Conservation (phyloP, 2,113 vertebrate genomes). For the Epinephelus fuscoguttatus region DNA sequence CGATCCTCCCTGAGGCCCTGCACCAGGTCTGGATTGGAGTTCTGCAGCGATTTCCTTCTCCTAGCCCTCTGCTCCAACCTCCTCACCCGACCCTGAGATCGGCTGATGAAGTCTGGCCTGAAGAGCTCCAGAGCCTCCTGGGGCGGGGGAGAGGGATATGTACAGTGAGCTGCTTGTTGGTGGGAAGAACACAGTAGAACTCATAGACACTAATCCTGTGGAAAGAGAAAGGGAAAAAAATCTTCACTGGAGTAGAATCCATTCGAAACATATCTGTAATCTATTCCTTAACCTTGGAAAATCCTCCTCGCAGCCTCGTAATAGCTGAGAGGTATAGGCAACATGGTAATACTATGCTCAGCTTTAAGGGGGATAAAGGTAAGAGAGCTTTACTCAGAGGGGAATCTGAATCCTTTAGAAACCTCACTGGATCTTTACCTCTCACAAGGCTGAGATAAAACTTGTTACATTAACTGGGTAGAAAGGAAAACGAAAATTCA, state of each 20-base stretch:
- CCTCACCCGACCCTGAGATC: constrained; percentile 88
- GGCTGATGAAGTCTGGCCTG: constrained; percentile 92
- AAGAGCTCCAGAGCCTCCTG: constrained; percentile 91
- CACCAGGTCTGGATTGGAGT: constrained; percentile 58
- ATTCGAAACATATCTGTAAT: constrained; percentile 63
- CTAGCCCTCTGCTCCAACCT: constrained; percentile 85
- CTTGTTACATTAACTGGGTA: constrained; percentile 8
- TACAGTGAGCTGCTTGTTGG: constrained; percentile 55
- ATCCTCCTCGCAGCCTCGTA: constrained; percentile 53
- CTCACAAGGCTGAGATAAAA: constrained; percentile 14
- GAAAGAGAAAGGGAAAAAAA: constrained; percentile 32
- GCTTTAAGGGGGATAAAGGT: constrained; percentile 59
- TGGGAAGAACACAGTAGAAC: constrained; percentile 41
- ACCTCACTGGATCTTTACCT: constrained; percentile 14
- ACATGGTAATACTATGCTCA: constrained; percentile 56
- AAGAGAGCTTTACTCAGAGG: constrained; percentile 48
- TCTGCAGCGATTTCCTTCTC: constrained; percentile 83
- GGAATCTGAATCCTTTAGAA: constrained; percentile 46
- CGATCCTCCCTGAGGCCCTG: constrained; percentile 36
- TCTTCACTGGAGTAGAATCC: constrained; percentile 42
- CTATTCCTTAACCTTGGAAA: constrained; percentile 69
- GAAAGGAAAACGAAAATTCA: neutral
- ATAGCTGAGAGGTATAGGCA: constrained; percentile 50
- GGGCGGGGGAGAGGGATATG: constrained; percentile 7
- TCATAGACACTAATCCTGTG: constrained; percentile 59